Conservation (phyloP, 2,888 invertebrate genomes). For the Pseudococcus viburni region DNA sequence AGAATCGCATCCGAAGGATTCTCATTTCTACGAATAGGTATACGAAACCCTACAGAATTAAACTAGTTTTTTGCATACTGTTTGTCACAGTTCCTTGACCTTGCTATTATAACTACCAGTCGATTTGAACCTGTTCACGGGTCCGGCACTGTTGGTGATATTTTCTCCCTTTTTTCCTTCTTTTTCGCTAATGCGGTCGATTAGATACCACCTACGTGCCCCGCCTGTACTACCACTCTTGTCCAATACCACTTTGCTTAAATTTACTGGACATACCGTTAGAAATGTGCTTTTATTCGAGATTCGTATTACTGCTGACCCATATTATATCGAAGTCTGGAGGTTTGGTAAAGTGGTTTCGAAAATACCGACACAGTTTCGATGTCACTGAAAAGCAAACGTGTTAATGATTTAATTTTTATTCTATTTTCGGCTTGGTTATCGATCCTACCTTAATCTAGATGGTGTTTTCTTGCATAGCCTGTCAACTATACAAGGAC, state of each 20-base stretch:
- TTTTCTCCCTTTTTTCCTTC: neutral
- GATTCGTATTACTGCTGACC: slow-evolving; percentile 50
- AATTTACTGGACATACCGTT: slow-evolving; percentile 61
- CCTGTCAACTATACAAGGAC: neutral
- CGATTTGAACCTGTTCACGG: slow-evolving; percentile 49
- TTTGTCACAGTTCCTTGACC: slow-evolving; percentile 48
- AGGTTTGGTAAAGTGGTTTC: slow-evolving; percentile 21
- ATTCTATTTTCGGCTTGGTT: neutral
- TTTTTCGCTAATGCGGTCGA: slow-evolving; percentile 52
- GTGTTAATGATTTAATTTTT: neutral
- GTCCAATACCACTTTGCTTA: slow-evolving; percentile 38
- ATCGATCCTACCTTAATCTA: neutral
- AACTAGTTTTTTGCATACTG: slow-evolving; percentile 54
- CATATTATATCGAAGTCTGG: slow-evolving; percentile 1
- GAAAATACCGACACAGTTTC: slow-evolving; percentile 17
- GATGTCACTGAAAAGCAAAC: neutral
- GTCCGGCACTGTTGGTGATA: slow-evolving; percentile 48
- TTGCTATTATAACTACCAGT: slow-evolving; percentile 40
- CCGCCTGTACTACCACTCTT: slow-evolving; percentile 10
- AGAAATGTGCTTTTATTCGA: slow-evolving; percentile 55
- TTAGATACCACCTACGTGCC: slow-evolving; percentile 56
- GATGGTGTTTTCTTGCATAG: neutral
- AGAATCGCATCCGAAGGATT: slow-evolving; percentile 46
- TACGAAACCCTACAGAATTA: slow-evolving; percentile 32
- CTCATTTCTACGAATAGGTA: neutral